These are phyloP conservation scores for Tangara arthus DNA, from an alignment of 2,797 vertebrate species.

Conservation along the genomic window DNA sequence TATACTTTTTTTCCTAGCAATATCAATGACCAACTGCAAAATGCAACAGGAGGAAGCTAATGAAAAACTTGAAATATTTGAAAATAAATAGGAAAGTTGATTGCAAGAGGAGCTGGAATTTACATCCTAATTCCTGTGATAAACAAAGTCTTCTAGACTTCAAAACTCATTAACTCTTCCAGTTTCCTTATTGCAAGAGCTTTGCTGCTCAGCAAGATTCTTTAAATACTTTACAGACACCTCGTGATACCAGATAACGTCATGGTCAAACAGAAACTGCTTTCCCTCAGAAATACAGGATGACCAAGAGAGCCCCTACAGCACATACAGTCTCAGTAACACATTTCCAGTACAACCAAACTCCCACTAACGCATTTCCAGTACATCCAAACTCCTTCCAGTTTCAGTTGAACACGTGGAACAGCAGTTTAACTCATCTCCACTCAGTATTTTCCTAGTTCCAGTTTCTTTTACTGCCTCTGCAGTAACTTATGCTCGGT, in stretches of 20 bases:
- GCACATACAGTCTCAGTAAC: background rate
- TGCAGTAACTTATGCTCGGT: background rate
- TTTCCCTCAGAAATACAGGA: background rate
- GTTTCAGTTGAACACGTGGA: background rate
- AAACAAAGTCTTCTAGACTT: background rate
- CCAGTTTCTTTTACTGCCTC: background rate
- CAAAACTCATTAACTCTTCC: background rate
- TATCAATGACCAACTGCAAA: background rate
- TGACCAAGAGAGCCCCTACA: background rate
- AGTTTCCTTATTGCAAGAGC: background rate
- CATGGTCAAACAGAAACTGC: background rate
- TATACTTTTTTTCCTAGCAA: background rate
- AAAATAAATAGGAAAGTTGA: background rate
- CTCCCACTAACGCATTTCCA: background rate
- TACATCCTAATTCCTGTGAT: background rate
- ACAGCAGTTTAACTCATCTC: background rate
- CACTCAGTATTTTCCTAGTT: background rate
- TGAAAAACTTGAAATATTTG: background rate
- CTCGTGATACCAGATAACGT: background rate
- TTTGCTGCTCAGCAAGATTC: constrained; percentile 4
- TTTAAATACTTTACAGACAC: background rate
- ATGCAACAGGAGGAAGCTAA: background rate
- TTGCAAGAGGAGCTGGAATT: background rate
- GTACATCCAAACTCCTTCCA: background rate
- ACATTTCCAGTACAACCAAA: background rate